A percentile compares a stretch with the other conserved stretches of the same genome.
Evolutionary conservation across 2,113 vertebrate genomes (phyloP).

Genomic region (Lasiurus borealis): DNA sequence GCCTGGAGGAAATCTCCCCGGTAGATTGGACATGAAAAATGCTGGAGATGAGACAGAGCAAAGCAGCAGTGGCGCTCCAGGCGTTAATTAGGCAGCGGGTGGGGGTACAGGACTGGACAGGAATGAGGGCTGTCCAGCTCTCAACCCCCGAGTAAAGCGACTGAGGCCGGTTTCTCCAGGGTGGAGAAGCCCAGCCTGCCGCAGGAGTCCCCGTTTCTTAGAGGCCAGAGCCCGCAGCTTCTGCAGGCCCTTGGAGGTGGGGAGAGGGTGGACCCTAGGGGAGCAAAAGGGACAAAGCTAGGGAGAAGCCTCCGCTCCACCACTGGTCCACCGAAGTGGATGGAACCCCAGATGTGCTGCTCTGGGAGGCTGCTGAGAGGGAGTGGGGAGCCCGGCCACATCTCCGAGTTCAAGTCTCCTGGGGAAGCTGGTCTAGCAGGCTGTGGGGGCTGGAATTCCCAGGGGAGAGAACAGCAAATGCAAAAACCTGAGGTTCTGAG

Average conservation of each 20-base stretch:
- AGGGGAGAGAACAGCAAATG: background rate
- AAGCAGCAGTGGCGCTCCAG: conserved; percentile 82
- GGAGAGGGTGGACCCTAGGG: background rate
- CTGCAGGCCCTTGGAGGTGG: background rate
- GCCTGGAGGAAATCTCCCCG: conserved; percentile 88
- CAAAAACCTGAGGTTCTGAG: background rate
- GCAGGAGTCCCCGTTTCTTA: rapidly evolving
- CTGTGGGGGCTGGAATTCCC: background rate
- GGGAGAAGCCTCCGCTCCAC: background rate
- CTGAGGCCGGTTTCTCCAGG: rapidly evolving
- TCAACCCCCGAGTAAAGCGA: background rate
- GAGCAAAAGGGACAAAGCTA: background rate
- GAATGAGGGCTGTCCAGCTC: conserved; percentile 19
- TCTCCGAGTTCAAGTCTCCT: background rate
- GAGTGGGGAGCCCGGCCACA: no score
- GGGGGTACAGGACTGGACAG: conserved; percentile 67
- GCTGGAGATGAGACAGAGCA: conserved; percentile 83
- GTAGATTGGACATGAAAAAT: conserved; percentile 88
- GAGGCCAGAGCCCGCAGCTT: background rate
- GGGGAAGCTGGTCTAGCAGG: background rate
- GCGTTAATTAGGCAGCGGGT: conserved; percentile 86
- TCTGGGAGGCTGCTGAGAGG: background rate
- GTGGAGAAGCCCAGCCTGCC: background rate
- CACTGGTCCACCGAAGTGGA: background rate
- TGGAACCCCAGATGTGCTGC: rapidly evolving